Conservation (phyloP, 2,797 vertebrate species). For the Ibycter americanus region DNA sequence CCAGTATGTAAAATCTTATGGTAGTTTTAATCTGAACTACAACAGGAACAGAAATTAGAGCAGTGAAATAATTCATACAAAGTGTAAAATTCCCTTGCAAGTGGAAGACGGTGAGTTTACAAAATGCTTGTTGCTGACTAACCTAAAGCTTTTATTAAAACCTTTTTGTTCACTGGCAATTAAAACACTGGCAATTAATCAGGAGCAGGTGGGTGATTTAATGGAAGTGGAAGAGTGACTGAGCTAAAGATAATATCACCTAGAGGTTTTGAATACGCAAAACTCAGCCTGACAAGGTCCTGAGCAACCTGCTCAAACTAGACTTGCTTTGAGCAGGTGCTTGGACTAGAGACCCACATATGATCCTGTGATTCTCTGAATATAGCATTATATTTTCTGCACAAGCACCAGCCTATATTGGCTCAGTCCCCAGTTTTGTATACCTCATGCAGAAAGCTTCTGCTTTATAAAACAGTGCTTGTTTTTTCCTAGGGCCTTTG, state of each 20-base stretch:
- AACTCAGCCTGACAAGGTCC: background rate
- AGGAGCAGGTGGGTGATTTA: background rate
- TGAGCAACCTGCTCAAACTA: background rate
- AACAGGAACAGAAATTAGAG: background rate
- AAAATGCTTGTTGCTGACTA: background rate
- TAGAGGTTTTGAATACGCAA: background rate
- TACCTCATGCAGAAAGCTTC: background rate
- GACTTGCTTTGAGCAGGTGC: background rate
- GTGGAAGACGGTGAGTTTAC: background rate
- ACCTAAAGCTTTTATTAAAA: background rate
- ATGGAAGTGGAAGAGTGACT: background rate
- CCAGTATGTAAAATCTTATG: background rate
- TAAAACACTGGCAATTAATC: background rate
- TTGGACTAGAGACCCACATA: background rate
- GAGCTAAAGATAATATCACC: background rate
- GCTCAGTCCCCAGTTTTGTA: background rate
- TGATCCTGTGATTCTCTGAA: background rate
- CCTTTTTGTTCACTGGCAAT: background rate
- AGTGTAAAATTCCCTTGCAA: background rate
- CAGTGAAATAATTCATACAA: background rate
- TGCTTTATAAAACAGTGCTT: background rate
- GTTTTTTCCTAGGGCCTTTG: background rate
- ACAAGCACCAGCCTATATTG: background rate
- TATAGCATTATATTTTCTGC: background rate
- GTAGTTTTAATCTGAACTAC: background rate